Conservation (phyloP, 2,888 invertebrate species). For the Aphodius granarius region DNA sequence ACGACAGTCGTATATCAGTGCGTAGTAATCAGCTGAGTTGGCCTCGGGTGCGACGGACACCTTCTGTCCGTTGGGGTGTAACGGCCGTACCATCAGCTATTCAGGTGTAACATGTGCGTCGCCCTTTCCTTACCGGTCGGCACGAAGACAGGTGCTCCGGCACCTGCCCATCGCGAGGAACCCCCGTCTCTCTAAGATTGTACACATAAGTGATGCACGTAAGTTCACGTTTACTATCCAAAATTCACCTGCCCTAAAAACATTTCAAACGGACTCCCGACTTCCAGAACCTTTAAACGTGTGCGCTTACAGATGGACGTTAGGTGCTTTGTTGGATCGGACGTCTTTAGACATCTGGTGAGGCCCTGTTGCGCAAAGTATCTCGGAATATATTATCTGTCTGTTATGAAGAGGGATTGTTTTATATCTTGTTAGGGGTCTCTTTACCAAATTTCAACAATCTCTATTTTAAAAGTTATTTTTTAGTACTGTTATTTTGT, state of each 20-base stretch:
- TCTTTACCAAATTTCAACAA: too few species aligned
- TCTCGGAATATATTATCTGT: background rate
- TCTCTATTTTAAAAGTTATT: too few species aligned
- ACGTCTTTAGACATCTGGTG: background rate
- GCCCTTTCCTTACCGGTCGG: constrained; percentile 36
- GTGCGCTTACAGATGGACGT: background rate
- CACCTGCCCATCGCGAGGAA: constrained; percentile 42
- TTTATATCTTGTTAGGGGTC: background rate
- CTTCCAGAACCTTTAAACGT: constrained; percentile 12
- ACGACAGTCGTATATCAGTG: constrained; percentile 14
- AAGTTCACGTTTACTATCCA: background rate
- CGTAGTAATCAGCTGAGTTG: constrained; percentile 17
- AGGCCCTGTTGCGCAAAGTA: background rate
- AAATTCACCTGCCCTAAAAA: constrained; percentile 8
- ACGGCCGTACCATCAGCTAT: constrained; percentile 45
- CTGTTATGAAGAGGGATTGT: background rate
- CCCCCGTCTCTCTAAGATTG: constrained; percentile 7
- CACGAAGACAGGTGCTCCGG: constrained; percentile 43
- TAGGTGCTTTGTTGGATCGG: background rate
- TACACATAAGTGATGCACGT: background rate
- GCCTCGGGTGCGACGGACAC: constrained; percentile 33
- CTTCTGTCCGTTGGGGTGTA: constrained; percentile 43
- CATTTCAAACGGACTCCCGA: constrained; percentile 23
- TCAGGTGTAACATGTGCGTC: constrained; percentile 48
- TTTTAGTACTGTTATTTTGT: too few species aligned